Conservation (phyloP, 2,113 vertebrate genomes). For the Aphyosemion australe region DNA sequence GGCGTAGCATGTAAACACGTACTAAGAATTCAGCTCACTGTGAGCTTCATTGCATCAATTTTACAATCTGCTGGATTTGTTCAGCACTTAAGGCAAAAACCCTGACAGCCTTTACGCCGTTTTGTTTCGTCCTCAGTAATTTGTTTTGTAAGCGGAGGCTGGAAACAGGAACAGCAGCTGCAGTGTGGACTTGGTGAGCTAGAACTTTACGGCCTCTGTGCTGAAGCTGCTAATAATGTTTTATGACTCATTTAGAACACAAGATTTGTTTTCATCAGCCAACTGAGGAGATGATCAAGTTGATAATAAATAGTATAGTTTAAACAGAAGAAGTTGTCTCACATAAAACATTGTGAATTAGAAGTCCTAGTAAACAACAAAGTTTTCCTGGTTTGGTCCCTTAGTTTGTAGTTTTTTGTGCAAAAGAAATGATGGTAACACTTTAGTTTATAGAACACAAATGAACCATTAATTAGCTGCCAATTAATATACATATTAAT, state of each 20-base stretch:
- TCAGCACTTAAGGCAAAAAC: slow-evolving; percentile 50
- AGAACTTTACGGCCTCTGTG: slow-evolving; percentile 9
- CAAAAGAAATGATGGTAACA: no score
- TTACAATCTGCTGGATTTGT: slow-evolving; percentile 54
- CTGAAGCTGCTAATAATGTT: slow-evolving; percentile 12
- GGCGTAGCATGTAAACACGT: slow-evolving; percentile 32
- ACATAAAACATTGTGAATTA: no score
- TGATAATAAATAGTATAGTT: background rate
- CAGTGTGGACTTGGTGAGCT: slow-evolving; percentile 4
- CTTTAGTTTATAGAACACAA: no score
- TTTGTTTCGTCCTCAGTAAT: slow-evolving; percentile 5
- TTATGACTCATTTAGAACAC: slow-evolving; percentile 4
- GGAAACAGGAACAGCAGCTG: slow-evolving; percentile 41
- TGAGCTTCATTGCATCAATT: slow-evolving; percentile 47
- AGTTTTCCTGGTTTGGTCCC: no score
- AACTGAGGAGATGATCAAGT: background rate
- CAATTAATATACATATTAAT: no score
- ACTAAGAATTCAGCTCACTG: slow-evolving; percentile 37
- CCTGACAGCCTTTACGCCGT: slow-evolving; percentile 45
- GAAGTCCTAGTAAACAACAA: no score
- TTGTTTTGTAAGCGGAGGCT: background rate
- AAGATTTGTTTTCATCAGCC: background rate
- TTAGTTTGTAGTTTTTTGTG: no score
- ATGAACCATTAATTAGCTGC: no score
- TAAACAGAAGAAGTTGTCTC: background rate